Percentiles rank a stretch among this genome's conserved stretches.
phyloP scores from a whole-genome alignment of 2,888 invertebrate genomes.

The Automeris io region DNA sequence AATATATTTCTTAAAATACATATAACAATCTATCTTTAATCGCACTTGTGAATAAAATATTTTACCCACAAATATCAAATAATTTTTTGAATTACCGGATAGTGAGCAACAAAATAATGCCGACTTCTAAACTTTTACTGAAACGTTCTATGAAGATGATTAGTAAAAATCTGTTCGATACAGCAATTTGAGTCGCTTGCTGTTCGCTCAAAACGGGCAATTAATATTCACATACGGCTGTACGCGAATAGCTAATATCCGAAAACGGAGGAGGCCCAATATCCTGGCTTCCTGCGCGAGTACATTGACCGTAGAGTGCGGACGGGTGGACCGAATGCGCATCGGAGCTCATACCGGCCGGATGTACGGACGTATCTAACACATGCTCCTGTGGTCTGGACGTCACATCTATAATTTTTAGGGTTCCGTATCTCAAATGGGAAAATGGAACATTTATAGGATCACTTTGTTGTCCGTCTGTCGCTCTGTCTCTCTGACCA shows the following conservation, averaged over 20 bases:
- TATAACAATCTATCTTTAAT: too few species aligned
- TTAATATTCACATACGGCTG: not conserved
- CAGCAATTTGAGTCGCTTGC: not conserved
- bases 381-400: not conserved
- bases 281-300: not conserved
- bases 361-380: not conserved
- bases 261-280: slow-evolving; percentile 1
- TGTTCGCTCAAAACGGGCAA: not conserved
- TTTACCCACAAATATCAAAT: not conserved
- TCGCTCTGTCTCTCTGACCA: too few species aligned
- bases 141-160: not conserved
- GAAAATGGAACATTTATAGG: too few species aligned
- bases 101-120: not conserved
- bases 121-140: not conserved
- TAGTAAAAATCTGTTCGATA: not conserved
- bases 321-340: too few species aligned
- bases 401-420: too few species aligned
- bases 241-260: slow-evolving; percentile 2
- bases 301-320: not conserved
- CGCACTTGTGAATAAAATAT: too few species aligned
- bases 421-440: too few species aligned
- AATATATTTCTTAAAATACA: too few species aligned
- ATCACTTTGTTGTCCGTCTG: too few species aligned
- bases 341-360: not conserved
- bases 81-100: not conserved